phyloP scores from a whole-genome alignment of 1,140 invertebrate species.

The Papilio polytes region DNA sequence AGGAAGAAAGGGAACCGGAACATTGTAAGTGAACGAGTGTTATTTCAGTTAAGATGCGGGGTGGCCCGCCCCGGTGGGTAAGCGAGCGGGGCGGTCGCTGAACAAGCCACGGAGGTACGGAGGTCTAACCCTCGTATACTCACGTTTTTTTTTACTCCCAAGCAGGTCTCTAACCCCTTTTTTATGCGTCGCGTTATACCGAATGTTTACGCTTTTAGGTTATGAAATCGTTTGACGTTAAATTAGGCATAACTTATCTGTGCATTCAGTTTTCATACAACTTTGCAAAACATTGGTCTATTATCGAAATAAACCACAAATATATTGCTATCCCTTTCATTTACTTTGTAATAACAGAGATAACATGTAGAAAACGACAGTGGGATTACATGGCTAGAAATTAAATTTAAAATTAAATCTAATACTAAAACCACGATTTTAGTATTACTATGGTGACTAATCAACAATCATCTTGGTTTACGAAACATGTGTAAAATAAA shows the following conservation, averaged over 20 bases:
- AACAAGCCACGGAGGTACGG: conserved; percentile 76
- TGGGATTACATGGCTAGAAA: too few species aligned
- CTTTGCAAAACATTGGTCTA: background rate
- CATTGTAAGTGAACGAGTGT: conserved; percentile 79
- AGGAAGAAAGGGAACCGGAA: conserved; percentile 81
- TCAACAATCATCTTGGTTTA: background rate
- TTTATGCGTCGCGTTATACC: conserved; percentile 65
- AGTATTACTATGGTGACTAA: background rate
- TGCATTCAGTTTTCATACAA: background rate
- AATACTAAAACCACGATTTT: background rate
- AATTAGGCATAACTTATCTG: conserved; percentile 10
- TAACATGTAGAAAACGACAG: background rate
- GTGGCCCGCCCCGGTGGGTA: conserved; percentile 70
- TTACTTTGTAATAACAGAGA: background rate
- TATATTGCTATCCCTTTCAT: background rate
- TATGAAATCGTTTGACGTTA: conserved; percentile 52
- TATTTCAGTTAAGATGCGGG: conserved; percentile 75
- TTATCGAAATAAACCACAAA: background rate
- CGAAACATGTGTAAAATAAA: background rate
- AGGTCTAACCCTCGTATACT: conserved; percentile 76
- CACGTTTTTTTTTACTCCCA: conserved; percentile 68
- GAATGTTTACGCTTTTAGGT: conserved; percentile 70
- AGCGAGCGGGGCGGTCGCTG: conserved; percentile 72
- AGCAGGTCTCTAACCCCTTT: conserved; percentile 78
- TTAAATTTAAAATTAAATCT: too few species aligned